These are phyloP conservation scores for Dichetophora obliterata DNA, from an alignment of 2,888 invertebrate genomes.

Conservation along the genomic window DNA sequence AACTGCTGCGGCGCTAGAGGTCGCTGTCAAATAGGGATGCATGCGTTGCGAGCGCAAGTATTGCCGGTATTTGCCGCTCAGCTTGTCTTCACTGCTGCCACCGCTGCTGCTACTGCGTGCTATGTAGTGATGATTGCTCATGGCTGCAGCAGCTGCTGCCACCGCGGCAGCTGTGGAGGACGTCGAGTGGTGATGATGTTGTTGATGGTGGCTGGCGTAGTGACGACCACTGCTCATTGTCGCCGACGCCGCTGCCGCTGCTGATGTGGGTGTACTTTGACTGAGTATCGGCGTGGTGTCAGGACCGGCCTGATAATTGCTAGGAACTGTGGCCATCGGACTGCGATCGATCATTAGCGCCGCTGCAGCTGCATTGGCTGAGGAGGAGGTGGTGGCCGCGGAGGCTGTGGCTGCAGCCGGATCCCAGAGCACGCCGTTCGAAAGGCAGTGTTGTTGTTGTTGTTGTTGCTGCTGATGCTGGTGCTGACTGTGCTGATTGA, in stretches of 20 bases:
- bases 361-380: constrained; percentile 56
- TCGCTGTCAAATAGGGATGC: constrained; percentile 73
- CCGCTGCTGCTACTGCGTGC: constrained; percentile 22
- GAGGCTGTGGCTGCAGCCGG: constrained; percentile 52
- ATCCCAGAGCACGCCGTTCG: constrained; percentile 55
- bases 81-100: constrained; percentile 55
- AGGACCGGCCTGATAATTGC: constrained; percentile 71
- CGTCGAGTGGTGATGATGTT: constrained; percentile 28
- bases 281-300: constrained; percentile 65
- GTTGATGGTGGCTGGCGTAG: constrained; percentile 30
- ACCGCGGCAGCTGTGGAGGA: constrained; percentile 45
- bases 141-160: constrained; percentile 45
- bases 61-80: constrained; percentile 74
- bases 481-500: constrained; percentile 48
- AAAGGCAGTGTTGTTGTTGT: constrained; percentile 55
- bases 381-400: constrained; percentile 50
- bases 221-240: constrained; percentile 43
- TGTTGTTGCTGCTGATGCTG: constrained; percentile 66
- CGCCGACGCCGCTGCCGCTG: constrained; percentile 18
- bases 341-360: constrained; percentile 66
- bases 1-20: constrained; percentile 70
- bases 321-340: constrained; percentile 71
- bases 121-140: constrained; percentile 50
- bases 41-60: constrained; percentile 73
- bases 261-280: constrained; percentile 43